phyloP scores from a whole-genome alignment of 2,888 invertebrate genomes.

The Drosophila limbata region DNA sequence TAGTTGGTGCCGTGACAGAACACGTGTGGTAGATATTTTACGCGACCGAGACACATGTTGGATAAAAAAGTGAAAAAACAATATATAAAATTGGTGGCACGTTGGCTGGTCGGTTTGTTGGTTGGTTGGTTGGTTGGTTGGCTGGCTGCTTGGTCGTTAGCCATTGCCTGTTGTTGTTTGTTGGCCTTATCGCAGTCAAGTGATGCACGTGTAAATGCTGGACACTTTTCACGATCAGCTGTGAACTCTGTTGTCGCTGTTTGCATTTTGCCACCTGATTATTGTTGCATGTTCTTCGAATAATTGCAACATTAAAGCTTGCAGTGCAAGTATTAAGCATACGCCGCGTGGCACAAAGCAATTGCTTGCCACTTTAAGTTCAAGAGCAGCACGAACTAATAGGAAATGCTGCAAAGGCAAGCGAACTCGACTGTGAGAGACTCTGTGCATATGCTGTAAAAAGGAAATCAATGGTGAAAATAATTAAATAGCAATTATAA shows the following conservation, averaged over 20 bases:
- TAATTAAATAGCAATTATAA: no score
- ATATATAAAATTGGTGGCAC: conserved; percentile 9
- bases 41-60: conserved; percentile 46
- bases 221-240: conserved; percentile 41
- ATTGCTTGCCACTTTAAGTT: conserved; percentile 53
- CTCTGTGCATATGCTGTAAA: neutral
- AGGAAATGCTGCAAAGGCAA: neutral
- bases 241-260: conserved; percentile 12
- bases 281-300: conserved; percentile 56
- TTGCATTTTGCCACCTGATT: conserved; percentile 52
- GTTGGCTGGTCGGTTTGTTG: conserved; percentile 26
- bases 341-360: conserved; percentile 23
- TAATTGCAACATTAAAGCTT: conserved; percentile 49
- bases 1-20: conserved; percentile 17
- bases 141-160: conserved; percentile 10
- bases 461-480: no score
- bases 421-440: neutral
- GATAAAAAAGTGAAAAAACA: conserved; percentile 15
- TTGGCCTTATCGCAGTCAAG: conserved; percentile 66
- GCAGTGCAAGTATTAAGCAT: conserved; percentile 15
- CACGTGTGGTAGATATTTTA: conserved; percentile 45
- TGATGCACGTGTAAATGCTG: conserved; percentile 54
- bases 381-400: conserved; percentile 38
- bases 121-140: conserved; percentile 2
- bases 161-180: conserved; percentile 27